These are phyloP conservation scores for Rhopilema esculentum DNA, from an alignment of 30 jellyfish, hydroid and myxozoan species.

Conservation along the genomic window DNA sequence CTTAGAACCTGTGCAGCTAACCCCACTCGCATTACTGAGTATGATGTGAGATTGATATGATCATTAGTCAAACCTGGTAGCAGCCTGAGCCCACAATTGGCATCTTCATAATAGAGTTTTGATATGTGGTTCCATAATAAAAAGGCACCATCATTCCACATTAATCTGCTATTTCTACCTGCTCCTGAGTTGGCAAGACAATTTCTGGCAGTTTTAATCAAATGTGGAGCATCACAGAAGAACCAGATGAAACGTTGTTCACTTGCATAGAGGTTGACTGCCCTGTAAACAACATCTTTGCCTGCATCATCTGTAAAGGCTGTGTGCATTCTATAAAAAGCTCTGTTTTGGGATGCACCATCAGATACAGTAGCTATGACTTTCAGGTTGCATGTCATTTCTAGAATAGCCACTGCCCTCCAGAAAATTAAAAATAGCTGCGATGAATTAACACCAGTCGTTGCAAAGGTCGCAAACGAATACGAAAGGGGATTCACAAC, in stretches of 20 bases:
- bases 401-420: neutral
- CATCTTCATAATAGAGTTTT: constrained; percentile 41
- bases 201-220: constrained; percentile 39
- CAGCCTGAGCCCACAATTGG: constrained; percentile 35
- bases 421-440: constrained; percentile 35
- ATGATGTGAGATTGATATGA: constrained; percentile 32
- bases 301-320: neutral
- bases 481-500: constrained; percentile 10
- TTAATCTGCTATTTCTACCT: neutral
- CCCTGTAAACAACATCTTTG: constrained; percentile 16
- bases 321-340: constrained; percentile 2
- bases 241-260: constrained; percentile 41
- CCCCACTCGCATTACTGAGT: constrained; percentile 41
- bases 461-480: constrained; percentile 56
- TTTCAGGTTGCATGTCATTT: constrained; percentile 2
- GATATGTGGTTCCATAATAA: constrained; percentile 58
- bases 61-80: constrained; percentile 31
- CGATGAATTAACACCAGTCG: constrained; percentile 28
- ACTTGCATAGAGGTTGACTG: neutral
- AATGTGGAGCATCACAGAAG: constrained; percentile 42
- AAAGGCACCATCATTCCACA: constrained; percentile 41
- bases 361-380: constrained; percentile 35
- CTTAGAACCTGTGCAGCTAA: constrained; percentile 58
- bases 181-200: constrained; percentile 28
- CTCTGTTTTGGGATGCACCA: constrained; percentile 10